Percentiles rank a stretch among this genome's conserved stretches.
Evolutionary conservation across 2,888 invertebrate species (phyloP).

Genomic region (Tetranychus truncatus): DNA sequence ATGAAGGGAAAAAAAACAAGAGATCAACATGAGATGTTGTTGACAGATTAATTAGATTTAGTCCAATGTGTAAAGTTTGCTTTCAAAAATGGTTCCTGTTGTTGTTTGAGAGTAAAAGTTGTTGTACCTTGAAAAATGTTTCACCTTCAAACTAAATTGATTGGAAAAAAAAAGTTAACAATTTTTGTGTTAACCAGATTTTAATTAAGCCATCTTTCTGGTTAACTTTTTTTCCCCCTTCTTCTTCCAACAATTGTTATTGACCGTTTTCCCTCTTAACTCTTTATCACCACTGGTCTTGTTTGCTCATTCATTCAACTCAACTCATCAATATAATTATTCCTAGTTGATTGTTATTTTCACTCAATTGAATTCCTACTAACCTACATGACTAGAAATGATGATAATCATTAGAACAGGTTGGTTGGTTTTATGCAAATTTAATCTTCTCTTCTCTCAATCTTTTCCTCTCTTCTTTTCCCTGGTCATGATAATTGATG

Average conservation of each 20-base stretch:
- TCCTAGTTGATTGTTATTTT: not conserved
- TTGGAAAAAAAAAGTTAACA: not conserved
- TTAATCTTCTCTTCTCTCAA: not conserved
- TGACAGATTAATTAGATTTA: conserved; percentile 1
- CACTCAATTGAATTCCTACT: not conserved
- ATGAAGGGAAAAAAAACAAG: not conserved
- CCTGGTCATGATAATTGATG: not conserved
- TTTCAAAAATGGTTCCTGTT: too few relatives aligned
- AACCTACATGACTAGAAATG: not conserved
- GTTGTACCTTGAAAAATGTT: conserved; percentile 1
- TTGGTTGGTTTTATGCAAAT: not conserved
- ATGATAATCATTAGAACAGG: not conserved
- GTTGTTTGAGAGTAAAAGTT: not conserved
- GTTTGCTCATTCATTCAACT: not conserved
- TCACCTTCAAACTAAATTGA: not conserved
- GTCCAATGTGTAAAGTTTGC: not conserved
- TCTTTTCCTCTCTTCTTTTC: not conserved
- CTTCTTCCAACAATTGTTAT: not conserved
- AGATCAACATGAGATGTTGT: not conserved
- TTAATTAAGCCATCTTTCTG: not conserved
- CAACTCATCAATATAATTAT: not conserved
- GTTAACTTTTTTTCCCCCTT: too few relatives aligned
- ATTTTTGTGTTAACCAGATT: not conserved
- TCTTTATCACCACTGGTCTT: not conserved
- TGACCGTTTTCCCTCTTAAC: too few relatives aligned